These are phyloP conservation scores for Clamator glandarius DNA, from an alignment of 2,797 vertebrate species.

Conservation along the genomic window DNA sequence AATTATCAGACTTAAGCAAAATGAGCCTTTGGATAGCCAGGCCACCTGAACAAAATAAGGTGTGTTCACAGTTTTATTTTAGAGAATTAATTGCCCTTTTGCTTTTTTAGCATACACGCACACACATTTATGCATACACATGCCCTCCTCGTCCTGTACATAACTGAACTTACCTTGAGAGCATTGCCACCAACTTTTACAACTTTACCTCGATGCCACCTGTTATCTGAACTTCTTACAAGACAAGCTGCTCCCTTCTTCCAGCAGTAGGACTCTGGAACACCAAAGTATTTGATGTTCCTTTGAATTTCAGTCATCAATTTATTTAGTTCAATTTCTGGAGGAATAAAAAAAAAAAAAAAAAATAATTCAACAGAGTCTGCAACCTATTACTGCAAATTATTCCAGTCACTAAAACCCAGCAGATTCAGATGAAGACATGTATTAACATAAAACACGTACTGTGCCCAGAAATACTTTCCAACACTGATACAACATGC, in stretches of 20 bases:
- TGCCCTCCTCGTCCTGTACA: no score
- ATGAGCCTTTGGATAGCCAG: background rate
- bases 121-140: background rate
- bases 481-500: background rate
- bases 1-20: background rate
- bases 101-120: background rate
- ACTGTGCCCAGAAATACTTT: background rate
- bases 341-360: background rate
- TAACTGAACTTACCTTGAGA: slow-evolving; percentile 79
- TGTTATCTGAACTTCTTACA: slow-evolving; percentile 88
- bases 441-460: background rate
- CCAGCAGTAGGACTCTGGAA: slow-evolving; percentile 88
- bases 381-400: background rate
- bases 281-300: slow-evolving; percentile 84
- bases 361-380: background rate
- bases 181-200: slow-evolving; percentile 80
- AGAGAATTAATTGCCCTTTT: background rate
- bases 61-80: background rate
- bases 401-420: background rate
- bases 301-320: slow-evolving; percentile 84
- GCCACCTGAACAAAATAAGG: background rate
- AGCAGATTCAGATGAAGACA: background rate
- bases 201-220: slow-evolving; percentile 90
- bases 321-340: slow-evolving; percentile 81
- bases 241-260: slow-evolving; percentile 86